Evolutionary conservation across 2,888 invertebrate species (phyloP), one percentile per base, ranked within the genome.

Genomic region (Lottia scabra): DNA sequence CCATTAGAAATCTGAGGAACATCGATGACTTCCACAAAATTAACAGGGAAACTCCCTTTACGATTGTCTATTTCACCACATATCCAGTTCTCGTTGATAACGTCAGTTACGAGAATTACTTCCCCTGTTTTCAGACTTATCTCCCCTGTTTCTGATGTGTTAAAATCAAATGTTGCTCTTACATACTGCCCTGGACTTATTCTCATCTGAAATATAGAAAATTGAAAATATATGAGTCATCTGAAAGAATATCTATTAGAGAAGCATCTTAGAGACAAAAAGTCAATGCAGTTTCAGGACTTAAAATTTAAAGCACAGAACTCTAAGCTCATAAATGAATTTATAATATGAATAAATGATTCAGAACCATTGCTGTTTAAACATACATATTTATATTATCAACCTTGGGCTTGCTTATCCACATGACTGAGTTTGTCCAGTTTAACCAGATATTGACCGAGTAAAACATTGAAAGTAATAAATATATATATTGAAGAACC

Each of bases 71-170:
- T 76, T 10, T 68, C 70, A 12, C 88, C 88, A 67, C 74, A 75
- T 26, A 86, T 78, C 88, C 88, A 89, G 78, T 87, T 86, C 27
- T 81, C 81, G 76, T 89, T 87, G 3, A 87, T 73, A 12, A 77
- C 78, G 19, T 78, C 74, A 30, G 81, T 82, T 27, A 88, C 82
- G 74, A 75, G 76, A 63, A 87, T 76, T 16, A 89, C 76, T 73
- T 89, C 88, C 56, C 85, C 85, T 71, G 76, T 77, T 23, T 70
- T 62, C 48, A 89, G 77, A 19, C 75, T 76, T 69, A 89, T 78
- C 75, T 89, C 88, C 64, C 83, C 84, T 43, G 82, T 72, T 71
- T 84, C 77, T 23, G 74, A 75, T 6, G 87, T 83, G 12, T 79
- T 68, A 74, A 87, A 88, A 72, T 87, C 84, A 78, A 85, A 86